These are phyloP conservation scores for Dolichallabes microphthalmus DNA, from an alignment of 2,113 vertebrate genomes.

Conservation along the genomic window DNA sequence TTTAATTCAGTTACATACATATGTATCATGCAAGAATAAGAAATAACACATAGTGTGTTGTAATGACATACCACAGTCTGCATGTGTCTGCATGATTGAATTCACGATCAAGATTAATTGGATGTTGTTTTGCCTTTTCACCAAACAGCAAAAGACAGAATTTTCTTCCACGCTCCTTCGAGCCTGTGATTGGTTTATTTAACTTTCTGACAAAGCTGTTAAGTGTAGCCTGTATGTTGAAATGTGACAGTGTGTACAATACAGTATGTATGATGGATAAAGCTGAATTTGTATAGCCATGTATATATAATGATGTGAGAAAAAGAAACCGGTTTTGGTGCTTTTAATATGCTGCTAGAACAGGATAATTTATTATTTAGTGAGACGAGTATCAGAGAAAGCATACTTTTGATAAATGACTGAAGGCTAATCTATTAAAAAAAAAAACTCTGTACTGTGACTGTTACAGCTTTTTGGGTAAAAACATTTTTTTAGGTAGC, in stretches of 20 bases:
- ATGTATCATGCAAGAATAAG: neutral
- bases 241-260: neutral
- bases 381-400: neutral
- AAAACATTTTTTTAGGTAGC: neutral
- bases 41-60: neutral
- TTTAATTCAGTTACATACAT: neutral
- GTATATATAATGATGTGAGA: neutral
- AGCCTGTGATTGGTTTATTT: slow-evolving; percentile 25
- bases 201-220: slow-evolving; percentile 25
- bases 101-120: slow-evolving; percentile 13
- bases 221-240: slow-evolving; percentile 1
- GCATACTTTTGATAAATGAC: neutral
- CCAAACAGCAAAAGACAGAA: slow-evolving; percentile 1
- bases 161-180: neutral
- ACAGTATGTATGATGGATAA: neutral
- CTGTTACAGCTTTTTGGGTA: neutral
- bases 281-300: neutral
- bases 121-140: slow-evolving; percentile 12
- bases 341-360: neutral
- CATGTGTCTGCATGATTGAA: neutral
- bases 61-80: slow-evolving; percentile 8
- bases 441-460: neutral
- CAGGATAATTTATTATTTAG: neutral
- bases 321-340: neutral
- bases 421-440: neutral